Conservation (phyloP, 1,140 invertebrate species). For the Lepidurus packardi region DNA sequence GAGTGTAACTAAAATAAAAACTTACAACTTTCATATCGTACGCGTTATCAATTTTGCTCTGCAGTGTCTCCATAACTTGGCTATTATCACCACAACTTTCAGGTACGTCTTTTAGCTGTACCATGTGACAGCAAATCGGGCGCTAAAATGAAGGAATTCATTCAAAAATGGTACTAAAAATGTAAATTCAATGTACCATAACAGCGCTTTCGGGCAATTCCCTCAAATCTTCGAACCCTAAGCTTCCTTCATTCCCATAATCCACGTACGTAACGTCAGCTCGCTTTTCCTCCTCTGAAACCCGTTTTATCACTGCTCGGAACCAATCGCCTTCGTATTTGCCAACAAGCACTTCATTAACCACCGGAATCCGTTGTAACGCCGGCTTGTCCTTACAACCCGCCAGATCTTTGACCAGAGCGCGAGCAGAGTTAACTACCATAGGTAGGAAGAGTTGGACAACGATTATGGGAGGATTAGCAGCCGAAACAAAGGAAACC, state of each 20-base stretch:
- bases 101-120: not conserved
- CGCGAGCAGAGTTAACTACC: not conserved
- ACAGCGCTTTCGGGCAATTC: not conserved
- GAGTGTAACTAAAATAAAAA: too few relatives aligned
- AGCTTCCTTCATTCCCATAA: not conserved
- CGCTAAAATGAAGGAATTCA: not conserved
- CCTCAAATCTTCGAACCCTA: not conserved
- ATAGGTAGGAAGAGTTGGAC: not conserved
- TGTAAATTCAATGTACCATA: not conserved
- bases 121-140: not conserved
- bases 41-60: not conserved
- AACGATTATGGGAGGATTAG: not conserved
- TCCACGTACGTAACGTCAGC: not conserved
- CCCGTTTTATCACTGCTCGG: not conserved
- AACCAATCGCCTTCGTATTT: not conserved
- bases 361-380: not conserved
- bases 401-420: not conserved
- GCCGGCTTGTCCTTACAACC: not conserved
- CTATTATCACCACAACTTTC: not conserved
- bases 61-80: not conserved
- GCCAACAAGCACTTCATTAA: not conserved
- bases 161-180: not conserved
- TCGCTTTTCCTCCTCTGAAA: not conserved
- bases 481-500: not conserved
- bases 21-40: not conserved